Percentiles rank a stretch among this genome's conserved stretches.
These are phyloP conservation scores for zebrafish (Danio rerio) DNA, from an alignment of 2,113 vertebrate genomes.

Conservation along the genomic window GRCz12tu NC_133190.1:18379501-18380000, in stretches of 20 bases:
- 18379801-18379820: neutral
- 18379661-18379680: no score
- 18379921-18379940: conserved; percentile 42
- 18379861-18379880: conserved; percentile 62
- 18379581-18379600: no score
- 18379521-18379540: no score
- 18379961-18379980: conserved; percentile 52
- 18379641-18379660: no score
- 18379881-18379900: conserved; percentile 49
- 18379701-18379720: neutral
- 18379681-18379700: no score
- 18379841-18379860: conserved; percentile 43
- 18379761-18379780: neutral
- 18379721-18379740: neutral
- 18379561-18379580: no score
- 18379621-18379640: no score
- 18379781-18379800: neutral
- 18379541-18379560: no score
- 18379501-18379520: no score
- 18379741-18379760: neutral
- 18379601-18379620: no score
- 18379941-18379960: conserved; percentile 50
- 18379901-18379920: conserved; percentile 53
- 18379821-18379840: conserved; percentile 17
- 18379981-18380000: conserved; percentile 27